Percentiles rank a stretch among this genome's conserved stretches.
These are phyloP conservation scores for Thamnophis sirtalis DNA, from an alignment of 2,113 vertebrate genomes.

Conservation along the genomic window DNA sequence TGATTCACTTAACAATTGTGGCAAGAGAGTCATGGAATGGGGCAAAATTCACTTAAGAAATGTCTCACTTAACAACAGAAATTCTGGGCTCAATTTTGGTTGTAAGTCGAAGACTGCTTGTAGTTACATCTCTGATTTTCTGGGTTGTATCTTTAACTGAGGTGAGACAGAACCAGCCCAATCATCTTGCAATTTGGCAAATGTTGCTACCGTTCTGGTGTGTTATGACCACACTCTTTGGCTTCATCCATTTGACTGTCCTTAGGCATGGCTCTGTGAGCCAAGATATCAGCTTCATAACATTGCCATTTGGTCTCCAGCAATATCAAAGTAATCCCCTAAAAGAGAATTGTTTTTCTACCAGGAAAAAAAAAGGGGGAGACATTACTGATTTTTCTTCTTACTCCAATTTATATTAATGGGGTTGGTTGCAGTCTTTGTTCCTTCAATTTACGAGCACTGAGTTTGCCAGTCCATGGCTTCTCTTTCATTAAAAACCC, in stretches of 20 bases:
- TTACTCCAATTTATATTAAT: background rate
- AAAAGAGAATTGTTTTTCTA: background rate
- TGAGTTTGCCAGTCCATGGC: conserved; percentile 77
- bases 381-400: background rate
- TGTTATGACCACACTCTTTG: background rate
- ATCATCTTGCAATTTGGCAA: background rate
- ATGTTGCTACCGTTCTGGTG: background rate
- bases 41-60: no score
- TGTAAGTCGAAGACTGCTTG: no score
- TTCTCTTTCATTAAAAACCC: conserved; percentile 86
- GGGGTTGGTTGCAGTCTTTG: conserved; percentile 61
- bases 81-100: no score
- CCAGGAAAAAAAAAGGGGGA: background rate
- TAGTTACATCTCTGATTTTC: background rate
- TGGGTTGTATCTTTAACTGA: background rate
- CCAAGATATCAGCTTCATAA: background rate
- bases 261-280: background rate
- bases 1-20: no score
- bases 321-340: background rate
- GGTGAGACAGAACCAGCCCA: background rate
- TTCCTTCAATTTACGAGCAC: conserved; percentile 77
- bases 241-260: background rate
- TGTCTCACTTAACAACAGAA: no score
- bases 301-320: background rate
- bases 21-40: no score